phyloP scores from a whole-genome alignment of 2,888 invertebrate genomes.

The Stomorhina lunata region DNA sequence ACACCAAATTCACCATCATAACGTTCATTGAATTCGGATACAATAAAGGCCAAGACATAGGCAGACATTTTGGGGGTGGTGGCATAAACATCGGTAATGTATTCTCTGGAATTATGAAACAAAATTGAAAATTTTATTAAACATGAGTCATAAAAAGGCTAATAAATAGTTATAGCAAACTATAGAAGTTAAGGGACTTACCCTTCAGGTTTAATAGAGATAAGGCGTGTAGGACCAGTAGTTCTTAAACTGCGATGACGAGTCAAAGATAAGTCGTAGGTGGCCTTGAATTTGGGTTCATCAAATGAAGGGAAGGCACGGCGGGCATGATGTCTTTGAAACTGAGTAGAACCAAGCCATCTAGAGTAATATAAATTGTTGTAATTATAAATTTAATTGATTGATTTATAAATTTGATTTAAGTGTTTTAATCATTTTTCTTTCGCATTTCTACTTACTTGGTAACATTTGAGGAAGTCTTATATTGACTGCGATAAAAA shows the following conservation, averaged over 20 bases:
- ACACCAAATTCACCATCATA: slow-evolving; percentile 79
- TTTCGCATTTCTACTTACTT: slow-evolving; percentile 68
- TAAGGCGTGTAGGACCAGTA: slow-evolving; percentile 72
- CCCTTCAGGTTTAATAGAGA: slow-evolving; percentile 60
- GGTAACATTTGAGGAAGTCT: slow-evolving; percentile 75
- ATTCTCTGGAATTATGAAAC: slow-evolving; percentile 59
- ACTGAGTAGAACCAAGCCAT: slow-evolving; percentile 85
- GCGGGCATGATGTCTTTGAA: slow-evolving; percentile 85
- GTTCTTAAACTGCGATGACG: slow-evolving; percentile 74
- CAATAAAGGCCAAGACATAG: slow-evolving; percentile 89
- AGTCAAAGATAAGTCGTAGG: slow-evolving; percentile 81
- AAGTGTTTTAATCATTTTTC: not conserved
- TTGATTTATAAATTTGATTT: too few species aligned
- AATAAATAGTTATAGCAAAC: not conserved
- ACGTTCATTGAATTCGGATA: slow-evolving; percentile 82
- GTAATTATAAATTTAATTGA: not conserved
- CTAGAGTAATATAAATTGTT: slow-evolving; percentile 71
- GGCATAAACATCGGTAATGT: slow-evolving; percentile 73
- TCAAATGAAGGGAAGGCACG: slow-evolving; percentile 90
- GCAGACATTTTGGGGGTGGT: slow-evolving; percentile 86
- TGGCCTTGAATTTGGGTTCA: slow-evolving; percentile 87
- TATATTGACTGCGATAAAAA: slow-evolving; percentile 80
- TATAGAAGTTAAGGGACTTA: slow-evolving; percentile 65
- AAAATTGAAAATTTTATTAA: not conserved
- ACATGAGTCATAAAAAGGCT: not conserved